phyloP scores from a whole-genome alignment of 1,140 invertebrate species.

The Procambarus clarkii region DNA sequence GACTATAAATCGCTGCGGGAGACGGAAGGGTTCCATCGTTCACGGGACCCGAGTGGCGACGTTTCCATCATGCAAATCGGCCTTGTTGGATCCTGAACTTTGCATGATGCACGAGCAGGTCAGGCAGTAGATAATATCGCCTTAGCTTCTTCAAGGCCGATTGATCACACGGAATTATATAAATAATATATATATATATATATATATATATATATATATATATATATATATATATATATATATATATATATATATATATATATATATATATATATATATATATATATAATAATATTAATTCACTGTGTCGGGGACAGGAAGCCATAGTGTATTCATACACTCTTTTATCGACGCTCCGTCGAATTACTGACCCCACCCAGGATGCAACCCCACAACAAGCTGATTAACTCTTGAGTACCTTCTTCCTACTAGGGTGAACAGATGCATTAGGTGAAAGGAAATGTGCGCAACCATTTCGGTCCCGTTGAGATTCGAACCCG shows the following conservation, averaged over 20 bases:
- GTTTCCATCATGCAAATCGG: slow-evolving; percentile 56
- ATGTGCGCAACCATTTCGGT: too few relatives aligned
- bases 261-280: slow-evolving; percentile 28
- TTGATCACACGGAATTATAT: neutral
- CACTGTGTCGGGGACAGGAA: too few relatives aligned
- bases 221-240: slow-evolving; percentile 56
- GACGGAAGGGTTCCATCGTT: slow-evolving; percentile 20
- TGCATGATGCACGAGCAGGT: slow-evolving; percentile 47
- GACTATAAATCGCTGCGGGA: slow-evolving; percentile 14
- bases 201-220: slow-evolving; percentile 56
- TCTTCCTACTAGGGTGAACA: too few relatives aligned
- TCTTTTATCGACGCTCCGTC: too few relatives aligned
- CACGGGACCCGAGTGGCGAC: slow-evolving; percentile 28
- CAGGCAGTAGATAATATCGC: slow-evolving; percentile 2
- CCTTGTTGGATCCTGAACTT: slow-evolving; percentile 31
- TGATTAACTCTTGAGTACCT: too few relatives aligned
- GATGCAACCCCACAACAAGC: too few relatives aligned
- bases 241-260: slow-evolving; percentile 18
- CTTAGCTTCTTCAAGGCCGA: neutral
- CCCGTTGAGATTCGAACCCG: too few relatives aligned
- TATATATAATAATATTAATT: neutral
- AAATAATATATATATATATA: slow-evolving; percentile 28
- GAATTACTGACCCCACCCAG: too few relatives aligned
- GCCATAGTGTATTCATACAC: too few relatives aligned
- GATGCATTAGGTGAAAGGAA: too few relatives aligned